Evolutionary conservation across 2,797 vertebrate genomes (phyloP), one percentile per base, ranked within the genome.

Genomic region (Mionectes olivaceus): DNA sequence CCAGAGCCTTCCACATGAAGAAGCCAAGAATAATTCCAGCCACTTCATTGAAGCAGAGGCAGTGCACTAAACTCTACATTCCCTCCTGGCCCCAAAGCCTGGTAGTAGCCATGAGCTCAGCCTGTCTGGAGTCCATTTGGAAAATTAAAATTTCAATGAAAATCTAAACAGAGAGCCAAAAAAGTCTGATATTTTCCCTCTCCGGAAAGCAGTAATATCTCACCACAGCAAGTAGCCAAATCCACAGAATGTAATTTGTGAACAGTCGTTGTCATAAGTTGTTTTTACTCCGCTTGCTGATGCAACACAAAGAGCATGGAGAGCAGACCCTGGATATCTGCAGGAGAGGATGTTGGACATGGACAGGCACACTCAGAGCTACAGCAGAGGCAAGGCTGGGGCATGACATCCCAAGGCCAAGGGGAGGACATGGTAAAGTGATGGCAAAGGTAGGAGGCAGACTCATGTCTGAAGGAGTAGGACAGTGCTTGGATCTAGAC

Each of bases 91-190:
- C 44, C 82, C 18, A 76, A 89, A 69, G 22, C 9, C 21, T 13
- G 33, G 9, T 52, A 30, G 44, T 73, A 94, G 19, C 19, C 44
- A 79, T 23, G 30, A 76, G 9, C 28, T 76, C n/a, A 18, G 24
- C 23, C 46, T 76, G 67, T 30, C 35, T 87, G 61, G 46, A 55
- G 18, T 33, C 92, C 56, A 61, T 89, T 18, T 30, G 13, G 35
- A 73, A 92, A 95, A 93, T 61, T 69, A 83, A 87, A 90, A 73
- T 76, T 84, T 92, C 52, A n/a, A 10, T n/a, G 47, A 76, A 87
- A 63, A 47, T 46, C 33, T 6, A 68, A 3, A 1, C 50, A 82
- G 64, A 75, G 89, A 82, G n/a, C 32, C 22, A 76, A 41, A 87
- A 70, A 57, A 11, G 2, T 56, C 44, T 7, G 28, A 10, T 35